Base-by-base conservation (phyloP, 2,888 invertebrate genomes). In the Micoletzkya japonica region DNA sequence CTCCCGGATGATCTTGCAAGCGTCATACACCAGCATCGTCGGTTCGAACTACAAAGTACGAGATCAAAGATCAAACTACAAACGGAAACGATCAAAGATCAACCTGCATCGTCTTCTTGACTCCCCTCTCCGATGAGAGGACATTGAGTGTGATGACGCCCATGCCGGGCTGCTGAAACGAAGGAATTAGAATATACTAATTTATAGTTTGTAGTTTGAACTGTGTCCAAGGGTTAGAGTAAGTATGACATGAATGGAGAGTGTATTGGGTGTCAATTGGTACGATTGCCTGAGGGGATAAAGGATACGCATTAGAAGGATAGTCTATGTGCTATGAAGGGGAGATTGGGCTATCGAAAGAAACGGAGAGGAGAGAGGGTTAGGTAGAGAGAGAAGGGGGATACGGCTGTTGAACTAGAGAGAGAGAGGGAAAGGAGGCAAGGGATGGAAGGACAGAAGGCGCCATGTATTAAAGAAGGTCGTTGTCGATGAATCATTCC, bases 1-100 rank as follows among this genome's bases (percentile, higher is more conserved):
- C 87, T 97, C 96, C 76, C 95, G 89, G 85, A 97, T 95, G 86
- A 94, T 91, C 86, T 92, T 90, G 88, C 96, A 96, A 63, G 95
- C 95, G 88, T 97, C 96, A 89, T 93, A 95, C 70, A 96, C 93
- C 74, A 93, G 91, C 76, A 93, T 95, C 85, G 93, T 91, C 44
- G 95, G 94, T 87, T 95, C 94, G 88, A 97, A 96, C 88, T 95
- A 94, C 89, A 96, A 44, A 36, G 7, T 37, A 24, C 32, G 6
- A 4, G 14, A 44, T 44, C 10, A 44, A 10, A 44, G 20, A 10
- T 44, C 44, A 10, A 44, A 58, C 34, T 37, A 28, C 59, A 7
- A 37, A 10, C 4, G 17, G 0, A 24, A 57, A 57, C 6, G 6
- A 57, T 57, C 10, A 57, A n/a, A 57, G 14, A 44, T 44, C 44